phyloP scores from a whole-genome alignment of 2,888 invertebrate species.

The Dasypolia templi region DNA sequence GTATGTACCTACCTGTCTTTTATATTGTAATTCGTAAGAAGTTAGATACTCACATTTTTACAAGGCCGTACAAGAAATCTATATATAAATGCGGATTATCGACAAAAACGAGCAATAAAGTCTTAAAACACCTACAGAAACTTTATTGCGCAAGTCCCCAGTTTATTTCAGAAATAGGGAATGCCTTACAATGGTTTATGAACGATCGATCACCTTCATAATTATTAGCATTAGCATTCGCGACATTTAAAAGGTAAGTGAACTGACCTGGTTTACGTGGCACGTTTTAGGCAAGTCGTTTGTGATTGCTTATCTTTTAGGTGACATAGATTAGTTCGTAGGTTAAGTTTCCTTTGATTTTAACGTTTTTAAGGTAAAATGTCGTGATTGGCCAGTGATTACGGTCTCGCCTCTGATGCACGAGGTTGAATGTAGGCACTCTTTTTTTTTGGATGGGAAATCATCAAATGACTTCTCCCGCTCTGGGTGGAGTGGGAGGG shows the following conservation, averaged over 20 bases:
- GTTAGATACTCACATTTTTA: too few species aligned
- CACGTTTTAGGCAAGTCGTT: conserved; percentile 36
- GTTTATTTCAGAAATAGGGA: conserved; percentile 6
- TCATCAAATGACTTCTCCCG: too few species aligned
- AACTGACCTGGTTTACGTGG: conserved; percentile 42
- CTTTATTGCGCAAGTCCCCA: background rate
- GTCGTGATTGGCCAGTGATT: too few species aligned
- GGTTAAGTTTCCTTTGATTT: background rate
- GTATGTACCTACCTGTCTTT: too few species aligned
- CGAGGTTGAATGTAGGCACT: too few species aligned
- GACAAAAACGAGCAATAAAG: too few species aligned
- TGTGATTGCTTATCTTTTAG: conserved; percentile 45
- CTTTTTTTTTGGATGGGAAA: too few species aligned
- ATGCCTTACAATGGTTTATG: conserved; percentile 11
- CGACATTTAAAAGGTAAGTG: conserved; percentile 57
- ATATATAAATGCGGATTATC: too few species aligned
- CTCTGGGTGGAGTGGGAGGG: too few species aligned
- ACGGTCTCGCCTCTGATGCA: too few species aligned
- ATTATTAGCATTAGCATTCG: conserved; percentile 44
- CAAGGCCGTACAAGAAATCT: too few species aligned
- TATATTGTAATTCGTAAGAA: too few species aligned
- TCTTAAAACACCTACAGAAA: background rate
- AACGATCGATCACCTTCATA: conserved; percentile 55
- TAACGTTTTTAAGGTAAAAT: background rate
- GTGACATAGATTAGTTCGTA: conserved; percentile 22